Evolutionary conservation across 2,113 vertebrate species (phyloP).

Genomic region (Sardina pilchardus): DNA sequence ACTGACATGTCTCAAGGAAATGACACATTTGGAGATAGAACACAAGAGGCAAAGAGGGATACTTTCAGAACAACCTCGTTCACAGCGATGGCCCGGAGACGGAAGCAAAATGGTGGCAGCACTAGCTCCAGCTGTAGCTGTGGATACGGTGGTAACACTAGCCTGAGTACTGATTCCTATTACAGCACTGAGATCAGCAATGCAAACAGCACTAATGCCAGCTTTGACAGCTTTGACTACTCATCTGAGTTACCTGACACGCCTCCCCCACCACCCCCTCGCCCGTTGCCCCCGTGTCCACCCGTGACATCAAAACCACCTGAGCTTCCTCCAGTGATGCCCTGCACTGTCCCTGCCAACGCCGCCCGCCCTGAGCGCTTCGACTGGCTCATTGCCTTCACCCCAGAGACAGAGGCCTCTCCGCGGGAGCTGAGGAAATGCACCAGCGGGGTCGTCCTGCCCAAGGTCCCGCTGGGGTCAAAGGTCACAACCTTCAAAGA

Average conservation of each 20-base stretch:
- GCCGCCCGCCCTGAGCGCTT: constrained; percentile 74
- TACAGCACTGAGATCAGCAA: constrained; percentile 62
- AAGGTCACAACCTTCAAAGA: constrained; percentile 93
- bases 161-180: constrained; percentile 58
- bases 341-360: constrained; percentile 71
- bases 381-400: constrained; percentile 95
- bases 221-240: constrained; percentile 58
- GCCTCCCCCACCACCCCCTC: constrained; percentile 75
- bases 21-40: constrained; percentile 39
- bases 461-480: constrained; percentile 55
- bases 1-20: constrained; percentile 36
- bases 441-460: constrained; percentile 10
- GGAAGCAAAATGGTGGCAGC: constrained; percentile 72
- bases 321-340: constrained; percentile 49
- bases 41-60: constrained; percentile 40
- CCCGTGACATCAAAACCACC: constrained; percentile 56
- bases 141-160: constrained; percentile 27
- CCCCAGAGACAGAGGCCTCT: constrained; percentile 79
- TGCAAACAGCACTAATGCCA: constrained; percentile 50
- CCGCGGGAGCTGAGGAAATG: constrained; percentile 57
- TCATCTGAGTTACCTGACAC: constrained; percentile 55
- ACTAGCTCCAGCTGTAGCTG: constrained; percentile 42
- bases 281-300: constrained; percentile 66
- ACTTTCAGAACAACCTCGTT: constrained; percentile 82
- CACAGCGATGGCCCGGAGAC: constrained; percentile 81